Percentiles rank a stretch among this genome's conserved stretches.
Evolutionary conservation across 2,113 vertebrate genomes (phyloP).

Genomic region (Suncus etruscus): DNA sequence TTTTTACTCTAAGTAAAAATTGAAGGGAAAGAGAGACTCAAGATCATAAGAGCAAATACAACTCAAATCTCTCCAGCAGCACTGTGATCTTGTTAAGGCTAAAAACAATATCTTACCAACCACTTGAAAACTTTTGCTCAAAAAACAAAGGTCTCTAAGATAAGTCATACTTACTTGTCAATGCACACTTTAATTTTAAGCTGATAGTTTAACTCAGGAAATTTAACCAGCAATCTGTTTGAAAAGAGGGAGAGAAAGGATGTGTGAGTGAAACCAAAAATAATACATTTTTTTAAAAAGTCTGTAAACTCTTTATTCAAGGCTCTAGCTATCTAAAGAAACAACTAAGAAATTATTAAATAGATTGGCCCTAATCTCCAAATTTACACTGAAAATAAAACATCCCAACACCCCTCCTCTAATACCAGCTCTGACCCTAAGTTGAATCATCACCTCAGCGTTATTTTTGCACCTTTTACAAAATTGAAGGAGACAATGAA

Average conservation of each 20-base stretch:
- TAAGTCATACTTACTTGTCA: constrained; percentile 94
- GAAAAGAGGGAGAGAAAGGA: neutral
- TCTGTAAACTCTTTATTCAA: neutral
- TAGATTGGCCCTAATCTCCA: too few species aligned
- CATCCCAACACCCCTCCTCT: neutral
- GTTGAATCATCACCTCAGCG: neutral
- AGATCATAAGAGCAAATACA: neutral
- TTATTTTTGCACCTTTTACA: neutral
- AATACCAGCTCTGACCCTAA: constrained; percentile 2
- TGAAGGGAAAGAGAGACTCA: neutral
- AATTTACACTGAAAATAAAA: neutral
- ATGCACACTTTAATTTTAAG: constrained; percentile 99
- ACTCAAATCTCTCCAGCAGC: neutral
- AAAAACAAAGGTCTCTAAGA: constrained; percentile 51
- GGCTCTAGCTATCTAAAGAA: neutral
- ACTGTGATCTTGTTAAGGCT: constrained; percentile 30
- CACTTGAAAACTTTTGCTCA: constrained; percentile 29
- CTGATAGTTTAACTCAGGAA: constrained; percentile 98
- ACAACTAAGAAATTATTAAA: neutral
- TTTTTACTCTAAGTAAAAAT: constrained; percentile 5
- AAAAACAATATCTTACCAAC: neutral
- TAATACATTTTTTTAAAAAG: neutral
- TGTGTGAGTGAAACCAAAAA: constrained; percentile 31
- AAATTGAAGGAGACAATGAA: neutral
- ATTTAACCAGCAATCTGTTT: constrained; percentile 96